These are phyloP conservation scores for Cyanoderma ruficeps DNA, from an alignment of 2,113 vertebrate species.

Conservation along the genomic window DNA sequence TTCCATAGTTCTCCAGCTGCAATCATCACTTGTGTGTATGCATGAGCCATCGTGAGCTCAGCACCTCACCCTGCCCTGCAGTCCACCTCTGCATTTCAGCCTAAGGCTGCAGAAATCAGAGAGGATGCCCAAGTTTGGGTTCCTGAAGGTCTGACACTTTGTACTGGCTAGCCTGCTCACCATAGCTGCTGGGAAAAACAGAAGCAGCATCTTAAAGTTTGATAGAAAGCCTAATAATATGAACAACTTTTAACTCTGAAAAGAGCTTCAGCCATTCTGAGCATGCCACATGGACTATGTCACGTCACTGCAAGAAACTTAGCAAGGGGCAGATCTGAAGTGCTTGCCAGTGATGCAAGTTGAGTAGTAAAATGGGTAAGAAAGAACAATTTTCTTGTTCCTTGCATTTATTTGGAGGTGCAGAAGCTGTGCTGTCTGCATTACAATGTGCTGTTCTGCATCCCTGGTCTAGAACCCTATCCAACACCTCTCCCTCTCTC, in stretches of 20 bases:
- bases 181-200: not conserved
- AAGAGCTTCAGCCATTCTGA: not conserved
- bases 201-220: not conserved
- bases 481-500: not conserved
- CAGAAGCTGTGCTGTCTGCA: not conserved
- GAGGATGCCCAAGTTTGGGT: not conserved
- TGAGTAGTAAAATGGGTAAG: not conserved
- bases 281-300: rapidly evolving
- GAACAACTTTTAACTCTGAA: not conserved
- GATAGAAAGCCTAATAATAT: not conserved
- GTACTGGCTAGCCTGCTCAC: not conserved
- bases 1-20: not conserved
- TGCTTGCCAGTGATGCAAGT: rapidly evolving
- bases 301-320: not conserved
- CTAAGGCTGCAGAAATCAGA: not conserved
- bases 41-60: not conserved
- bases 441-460: not conserved
- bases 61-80: not conserved
- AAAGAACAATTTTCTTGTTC: not conserved
- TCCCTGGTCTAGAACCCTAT: not conserved
- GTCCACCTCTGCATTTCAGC: not conserved
- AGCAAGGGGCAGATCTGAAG: not conserved
- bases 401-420: not conserved
- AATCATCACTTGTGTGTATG: not conserved
- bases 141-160: not conserved